These are phyloP conservation scores for Agrilus cyanescens DNA, from an alignment of 2,888 invertebrate species.

Conservation along the genomic window DNA sequence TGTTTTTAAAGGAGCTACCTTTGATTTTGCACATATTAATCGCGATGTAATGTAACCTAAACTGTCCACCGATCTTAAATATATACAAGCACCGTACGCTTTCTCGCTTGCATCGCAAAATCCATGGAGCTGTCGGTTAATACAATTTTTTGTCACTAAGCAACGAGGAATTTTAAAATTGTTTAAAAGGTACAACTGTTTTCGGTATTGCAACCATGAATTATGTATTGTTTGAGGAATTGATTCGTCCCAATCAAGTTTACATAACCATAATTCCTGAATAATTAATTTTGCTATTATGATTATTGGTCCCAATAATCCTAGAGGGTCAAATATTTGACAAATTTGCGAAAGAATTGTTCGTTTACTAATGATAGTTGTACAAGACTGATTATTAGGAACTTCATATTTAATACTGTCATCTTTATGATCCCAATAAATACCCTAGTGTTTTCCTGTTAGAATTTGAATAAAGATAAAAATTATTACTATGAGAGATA, in stretches of 20 bases:
- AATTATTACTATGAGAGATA: not conserved
- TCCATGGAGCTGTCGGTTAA: not conserved
- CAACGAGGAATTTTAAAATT: not conserved
- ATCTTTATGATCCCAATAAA: too few relatives aligned
- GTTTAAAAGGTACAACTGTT: not conserved
- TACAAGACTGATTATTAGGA: too few relatives aligned
- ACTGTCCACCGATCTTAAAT: slow-evolving; percentile 1
- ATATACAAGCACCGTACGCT: slow-evolving; percentile 7
- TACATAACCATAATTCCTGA: slow-evolving; percentile 9
- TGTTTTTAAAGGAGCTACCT: slow-evolving; percentile 5
- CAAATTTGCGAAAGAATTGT: slow-evolving; percentile 6
- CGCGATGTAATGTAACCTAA: not conserved
- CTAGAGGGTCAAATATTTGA: slow-evolving; percentile 12
- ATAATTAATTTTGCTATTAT: slow-evolving; percentile 11
- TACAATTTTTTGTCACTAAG: not conserved
- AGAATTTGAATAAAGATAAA: not conserved
- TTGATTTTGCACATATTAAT: slow-evolving; percentile 3
- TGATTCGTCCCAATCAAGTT: slow-evolving; percentile 11
- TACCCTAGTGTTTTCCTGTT: not conserved
- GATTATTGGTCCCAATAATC: slow-evolving; percentile 7
- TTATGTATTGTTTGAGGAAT: slow-evolving; percentile 1
- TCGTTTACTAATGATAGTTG: slow-evolving; percentile 3
- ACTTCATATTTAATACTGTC: too few relatives aligned
- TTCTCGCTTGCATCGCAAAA: slow-evolving; percentile 7
- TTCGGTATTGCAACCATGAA: not conserved